phyloP scores from a whole-genome alignment of 92 coral and sea anemone species.

The Zoanthus solanderi region DNA sequence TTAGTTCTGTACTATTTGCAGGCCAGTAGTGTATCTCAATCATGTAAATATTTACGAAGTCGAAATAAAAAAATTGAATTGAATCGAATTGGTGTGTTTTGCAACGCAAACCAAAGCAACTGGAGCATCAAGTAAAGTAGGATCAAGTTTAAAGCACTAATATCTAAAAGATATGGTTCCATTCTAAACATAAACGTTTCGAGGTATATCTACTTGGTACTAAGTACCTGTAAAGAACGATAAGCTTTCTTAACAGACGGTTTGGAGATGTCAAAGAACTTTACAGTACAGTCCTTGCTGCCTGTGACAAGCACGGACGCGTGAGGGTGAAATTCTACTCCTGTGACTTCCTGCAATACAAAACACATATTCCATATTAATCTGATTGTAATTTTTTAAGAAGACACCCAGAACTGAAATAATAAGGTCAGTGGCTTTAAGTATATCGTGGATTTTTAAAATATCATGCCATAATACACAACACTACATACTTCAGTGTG shows the following conservation, averaged over 20 bases:
- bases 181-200: background rate
- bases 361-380: background rate
- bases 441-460: too few relatives aligned
- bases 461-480: too few relatives aligned
- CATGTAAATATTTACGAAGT: too few relatives aligned
- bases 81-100: too few relatives aligned
- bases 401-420: too few relatives aligned
- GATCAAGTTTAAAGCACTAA: background rate
- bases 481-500: conserved; percentile 75
- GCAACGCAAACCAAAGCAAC: background rate
- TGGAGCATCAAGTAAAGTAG: background rate
- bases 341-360: conserved; percentile 83
- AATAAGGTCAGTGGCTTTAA: too few relatives aligned
- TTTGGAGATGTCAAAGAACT: conserved; percentile 95
- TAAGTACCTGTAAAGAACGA: conserved; percentile 86
- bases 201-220: background rate
- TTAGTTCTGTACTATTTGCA: too few relatives aligned
- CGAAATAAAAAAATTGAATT: too few relatives aligned
- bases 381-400: background rate
- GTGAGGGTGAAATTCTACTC: conserved; percentile 89
- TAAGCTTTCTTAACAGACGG: conserved; percentile 98
- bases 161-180: background rate
- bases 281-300: conserved; percentile 88
- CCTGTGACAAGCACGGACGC: conserved; percentile 90
- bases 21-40: too few relatives aligned